These are phyloP conservation scores for Sepioteuthis lessoniana DNA, from an alignment of 2,888 invertebrate species.

Conservation along the genomic window DNA sequence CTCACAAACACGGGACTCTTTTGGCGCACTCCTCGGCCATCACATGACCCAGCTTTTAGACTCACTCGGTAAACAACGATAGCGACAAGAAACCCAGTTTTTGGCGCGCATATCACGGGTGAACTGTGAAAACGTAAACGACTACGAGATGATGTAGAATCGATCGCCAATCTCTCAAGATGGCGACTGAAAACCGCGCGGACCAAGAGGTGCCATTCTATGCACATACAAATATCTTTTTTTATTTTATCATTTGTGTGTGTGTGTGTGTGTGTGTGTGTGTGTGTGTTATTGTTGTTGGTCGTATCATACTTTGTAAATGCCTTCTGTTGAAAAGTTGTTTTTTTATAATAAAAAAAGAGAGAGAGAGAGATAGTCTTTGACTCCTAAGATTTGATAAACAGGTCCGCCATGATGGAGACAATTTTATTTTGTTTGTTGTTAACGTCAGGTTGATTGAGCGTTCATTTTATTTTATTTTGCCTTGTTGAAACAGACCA, in stretches of 20 bases:
- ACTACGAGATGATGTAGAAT: not conserved
- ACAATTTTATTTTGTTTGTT: not conserved
- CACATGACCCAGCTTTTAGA: not conserved
- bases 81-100: not conserved
- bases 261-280: too few species aligned
- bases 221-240: not conserved
- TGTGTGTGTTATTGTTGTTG: too few species aligned
- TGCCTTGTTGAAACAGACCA: not conserved
- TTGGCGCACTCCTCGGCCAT: not conserved
- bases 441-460: not conserved
- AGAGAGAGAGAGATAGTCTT: not conserved
- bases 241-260: too few species aligned
- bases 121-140: not conserved
- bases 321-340: not conserved
- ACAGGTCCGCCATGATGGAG: not conserved
- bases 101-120: not conserved
- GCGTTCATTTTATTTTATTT: not conserved
- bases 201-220: not conserved
- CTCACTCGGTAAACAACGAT: not conserved
- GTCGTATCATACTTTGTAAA: not conserved
- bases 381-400: conserved; percentile 18
- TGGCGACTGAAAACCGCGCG: not conserved
- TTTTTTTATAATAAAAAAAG: not conserved
- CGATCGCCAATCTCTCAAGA: not conserved
- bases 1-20: not conserved